Percentiles rank a stretch among this genome's conserved stretches.
Conservation (phyloP, 64 coral and sea anemone genomes). For the Montipora cactus region DNA sequence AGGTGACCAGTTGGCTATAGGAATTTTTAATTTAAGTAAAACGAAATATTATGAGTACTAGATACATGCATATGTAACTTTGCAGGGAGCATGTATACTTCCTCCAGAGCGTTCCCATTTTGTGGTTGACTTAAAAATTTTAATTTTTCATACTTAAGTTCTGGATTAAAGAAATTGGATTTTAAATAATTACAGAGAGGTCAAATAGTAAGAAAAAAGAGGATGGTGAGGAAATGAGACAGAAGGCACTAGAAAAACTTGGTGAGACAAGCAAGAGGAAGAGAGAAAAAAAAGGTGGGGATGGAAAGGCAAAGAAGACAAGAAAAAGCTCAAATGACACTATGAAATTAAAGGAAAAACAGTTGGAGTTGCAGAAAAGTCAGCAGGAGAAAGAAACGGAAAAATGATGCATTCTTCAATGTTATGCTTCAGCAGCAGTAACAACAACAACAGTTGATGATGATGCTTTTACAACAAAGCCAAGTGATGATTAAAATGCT, state of each 20-base stretch:
- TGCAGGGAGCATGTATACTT: background rate
- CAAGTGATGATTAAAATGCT: too few species aligned
- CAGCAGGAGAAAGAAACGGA: too few species aligned
- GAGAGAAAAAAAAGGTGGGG: background rate
- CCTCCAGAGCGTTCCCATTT: background rate
- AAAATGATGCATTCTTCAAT: too few species aligned
- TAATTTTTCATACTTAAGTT: too few species aligned
- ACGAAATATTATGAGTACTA: background rate
- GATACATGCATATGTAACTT: too few species aligned
- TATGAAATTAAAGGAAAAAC: background rate
- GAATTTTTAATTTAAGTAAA: background rate
- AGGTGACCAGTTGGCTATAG: background rate
- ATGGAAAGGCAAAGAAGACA: background rate
- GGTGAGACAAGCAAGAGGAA: constrained; percentile 1
- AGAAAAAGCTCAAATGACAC: background rate
- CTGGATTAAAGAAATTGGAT: background rate
- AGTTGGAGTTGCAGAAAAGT: too few species aligned
- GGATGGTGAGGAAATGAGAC: background rate
- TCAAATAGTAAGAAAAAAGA: background rate
- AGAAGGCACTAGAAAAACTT: background rate
- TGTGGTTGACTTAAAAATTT: background rate
- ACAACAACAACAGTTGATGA: background rate
- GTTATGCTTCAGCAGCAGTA: background rate
- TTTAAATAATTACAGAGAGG: background rate
- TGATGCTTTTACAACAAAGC: too few species aligned